These are phyloP conservation scores for Spialia ferax DNA, from an alignment of 2,888 invertebrate species.

Conservation along the genomic window DNA sequence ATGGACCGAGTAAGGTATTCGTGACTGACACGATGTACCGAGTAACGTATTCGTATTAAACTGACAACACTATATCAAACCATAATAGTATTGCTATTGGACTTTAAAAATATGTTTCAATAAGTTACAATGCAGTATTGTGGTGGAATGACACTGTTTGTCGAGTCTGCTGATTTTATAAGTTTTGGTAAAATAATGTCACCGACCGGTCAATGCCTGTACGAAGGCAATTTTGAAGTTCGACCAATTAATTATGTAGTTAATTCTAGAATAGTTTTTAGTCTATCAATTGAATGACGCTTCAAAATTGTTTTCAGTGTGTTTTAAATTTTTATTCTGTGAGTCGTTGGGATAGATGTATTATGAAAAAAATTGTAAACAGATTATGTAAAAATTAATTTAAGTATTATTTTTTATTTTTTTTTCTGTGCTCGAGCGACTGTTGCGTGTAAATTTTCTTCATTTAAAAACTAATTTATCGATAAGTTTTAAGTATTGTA, in stretches of 20 bases:
- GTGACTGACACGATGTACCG: too few species aligned
- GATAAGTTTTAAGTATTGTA: constrained; percentile 46
- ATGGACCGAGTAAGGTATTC: too few species aligned
- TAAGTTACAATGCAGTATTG: constrained; percentile 8
- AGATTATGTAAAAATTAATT: constrained; percentile 62
- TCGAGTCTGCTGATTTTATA: too few species aligned
- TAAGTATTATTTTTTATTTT: constrained; percentile 52
- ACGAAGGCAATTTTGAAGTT: constrained; percentile 42
- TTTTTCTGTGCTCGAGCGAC: constrained; percentile 46
- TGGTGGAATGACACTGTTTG: not conserved
- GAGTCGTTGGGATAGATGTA: constrained; percentile 38
- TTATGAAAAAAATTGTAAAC: constrained; percentile 60
- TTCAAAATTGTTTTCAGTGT: constrained; percentile 39
- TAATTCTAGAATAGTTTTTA: constrained; percentile 29
- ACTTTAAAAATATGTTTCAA: constrained; percentile 30
- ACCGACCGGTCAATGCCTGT: constrained; percentile 7
- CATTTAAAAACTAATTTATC: constrained; percentile 45
- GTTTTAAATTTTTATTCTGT: constrained; percentile 45
- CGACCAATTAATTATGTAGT: constrained; percentile 40
- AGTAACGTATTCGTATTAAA: constrained; percentile 7
- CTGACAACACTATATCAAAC: not conserved
- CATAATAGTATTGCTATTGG: constrained; percentile 12
- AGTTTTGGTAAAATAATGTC: too few species aligned
- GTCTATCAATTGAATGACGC: constrained; percentile 9
- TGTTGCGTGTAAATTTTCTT: constrained; percentile 45